Conservation (phyloP, 2,888 invertebrate genomes). For the Hemistola chrysoprasaria region DNA sequence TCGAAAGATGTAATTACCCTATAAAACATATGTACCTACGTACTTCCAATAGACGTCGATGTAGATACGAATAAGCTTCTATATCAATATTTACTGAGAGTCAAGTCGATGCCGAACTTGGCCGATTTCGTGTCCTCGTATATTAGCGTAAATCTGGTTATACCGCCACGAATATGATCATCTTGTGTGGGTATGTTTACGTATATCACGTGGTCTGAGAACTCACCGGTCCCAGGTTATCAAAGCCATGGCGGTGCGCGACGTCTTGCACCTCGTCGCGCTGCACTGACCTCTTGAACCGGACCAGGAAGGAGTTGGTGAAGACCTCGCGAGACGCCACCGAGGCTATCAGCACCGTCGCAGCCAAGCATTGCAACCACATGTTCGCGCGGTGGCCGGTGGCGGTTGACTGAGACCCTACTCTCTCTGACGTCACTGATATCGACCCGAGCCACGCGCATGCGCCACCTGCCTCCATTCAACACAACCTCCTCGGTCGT, state of each 20-base stretch:
- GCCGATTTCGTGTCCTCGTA: conserved; percentile 20
- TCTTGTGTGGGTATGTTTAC: conserved; percentile 63
- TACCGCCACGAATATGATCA: conserved; percentile 32
- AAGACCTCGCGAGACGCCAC: conserved; percentile 86
- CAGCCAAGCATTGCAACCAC: conserved; percentile 75
- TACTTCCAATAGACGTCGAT: neutral
- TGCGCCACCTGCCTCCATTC: conserved; percentile 54
- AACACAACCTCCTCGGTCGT: conserved; percentile 44
- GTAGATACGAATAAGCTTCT: conserved; percentile 9
- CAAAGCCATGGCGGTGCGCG: conserved; percentile 95
- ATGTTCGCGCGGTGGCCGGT: conserved; percentile 67
- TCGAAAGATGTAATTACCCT: conserved; percentile 1
- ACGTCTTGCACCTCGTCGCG: conserved; percentile 90
- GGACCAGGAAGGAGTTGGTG: conserved; percentile 97
- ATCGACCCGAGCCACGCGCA: conserved; percentile 69
- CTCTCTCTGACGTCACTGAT: conserved; percentile 70
- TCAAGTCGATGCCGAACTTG: conserved; percentile 26
- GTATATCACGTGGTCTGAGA: conserved; percentile 66
- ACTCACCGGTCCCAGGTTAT: conserved; percentile 97
- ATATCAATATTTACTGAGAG: conserved; percentile 29
- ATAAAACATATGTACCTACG: neutral
- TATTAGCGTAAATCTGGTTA: conserved; percentile 33
- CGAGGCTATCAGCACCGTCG: conserved; percentile 65
- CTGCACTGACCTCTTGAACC: conserved; percentile 90
- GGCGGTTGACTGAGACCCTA: conserved; percentile 71